Conservation (phyloP, 2,113 vertebrate genomes). For the Tichodroma muraria region DNA sequence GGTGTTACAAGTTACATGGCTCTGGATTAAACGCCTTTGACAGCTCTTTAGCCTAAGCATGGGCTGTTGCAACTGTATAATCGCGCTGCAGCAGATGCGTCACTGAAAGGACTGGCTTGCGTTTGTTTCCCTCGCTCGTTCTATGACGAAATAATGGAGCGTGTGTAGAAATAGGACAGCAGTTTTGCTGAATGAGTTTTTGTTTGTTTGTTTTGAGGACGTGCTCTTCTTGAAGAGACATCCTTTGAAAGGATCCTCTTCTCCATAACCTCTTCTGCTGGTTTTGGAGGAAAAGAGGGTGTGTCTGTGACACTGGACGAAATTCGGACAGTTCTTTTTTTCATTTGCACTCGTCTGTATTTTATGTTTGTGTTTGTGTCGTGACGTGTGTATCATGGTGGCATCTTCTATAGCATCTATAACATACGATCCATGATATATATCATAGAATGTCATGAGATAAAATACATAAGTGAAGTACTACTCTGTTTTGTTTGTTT, state of each 20-base stretch:
- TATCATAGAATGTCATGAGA: no score
- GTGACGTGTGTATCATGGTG: no score
- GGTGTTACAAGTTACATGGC: neutral
- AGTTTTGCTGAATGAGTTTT: neutral
- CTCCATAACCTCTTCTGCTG: neutral
- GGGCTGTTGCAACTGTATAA: neutral
- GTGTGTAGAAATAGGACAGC: fast-evolving
- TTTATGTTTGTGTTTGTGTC: neutral
- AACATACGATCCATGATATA: neutral
- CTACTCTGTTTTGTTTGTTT: neutral
- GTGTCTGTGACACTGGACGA: no score
- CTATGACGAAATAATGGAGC: neutral
- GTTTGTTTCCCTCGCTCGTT: neutral
- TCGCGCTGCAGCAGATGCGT: neutral
- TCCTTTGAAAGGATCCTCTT: neutral
- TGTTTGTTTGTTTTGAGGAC: neutral
- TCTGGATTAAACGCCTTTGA: neutral
- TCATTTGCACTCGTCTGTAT: fast-evolving
- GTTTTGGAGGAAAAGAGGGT: neutral
- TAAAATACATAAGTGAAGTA: fast-evolving
- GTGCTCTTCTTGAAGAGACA: neutral
- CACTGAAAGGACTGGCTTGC: neutral
- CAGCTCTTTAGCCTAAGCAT: neutral
- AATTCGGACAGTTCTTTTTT: neutral
- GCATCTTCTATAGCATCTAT: no score